Conservation (phyloP, 2,113 vertebrate genomes). For the Sceloporus tristichus region DNA sequence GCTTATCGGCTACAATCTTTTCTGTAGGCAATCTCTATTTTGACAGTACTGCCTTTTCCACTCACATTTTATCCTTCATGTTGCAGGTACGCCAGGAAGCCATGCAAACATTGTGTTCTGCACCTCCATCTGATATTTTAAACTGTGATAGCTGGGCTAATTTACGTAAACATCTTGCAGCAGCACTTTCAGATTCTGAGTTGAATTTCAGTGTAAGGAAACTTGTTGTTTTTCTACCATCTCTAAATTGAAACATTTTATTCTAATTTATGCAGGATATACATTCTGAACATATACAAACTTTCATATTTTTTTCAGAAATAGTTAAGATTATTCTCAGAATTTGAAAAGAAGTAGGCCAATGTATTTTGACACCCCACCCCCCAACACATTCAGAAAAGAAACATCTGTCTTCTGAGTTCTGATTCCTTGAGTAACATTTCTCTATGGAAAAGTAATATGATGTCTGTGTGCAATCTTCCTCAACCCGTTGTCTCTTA, state of each 20-base stretch:
- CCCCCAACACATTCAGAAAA: neutral
- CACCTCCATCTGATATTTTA: constrained; percentile 90
- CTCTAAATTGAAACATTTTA: neutral
- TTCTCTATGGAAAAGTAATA: neutral
- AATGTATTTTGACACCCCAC: neutral
- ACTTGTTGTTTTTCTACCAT: neutral
- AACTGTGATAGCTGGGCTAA: constrained; percentile 90
- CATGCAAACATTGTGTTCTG: constrained; percentile 85
- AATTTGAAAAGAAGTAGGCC: neutral
- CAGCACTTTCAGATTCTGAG: constrained; percentile 86
- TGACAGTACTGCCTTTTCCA: neutral
- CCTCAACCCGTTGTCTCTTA: no score
- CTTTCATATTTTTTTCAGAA: neutral
- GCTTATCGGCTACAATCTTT: neutral
- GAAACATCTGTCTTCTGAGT: no score
- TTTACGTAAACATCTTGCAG: constrained; percentile 84
- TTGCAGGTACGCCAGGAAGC: constrained; percentile 90
- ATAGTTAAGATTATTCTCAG: neutral
- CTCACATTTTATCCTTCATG: neutral
- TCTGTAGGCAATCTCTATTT: neutral
- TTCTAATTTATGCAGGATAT: neutral
- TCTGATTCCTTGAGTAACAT: neutral
- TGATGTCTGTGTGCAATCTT: neutral
- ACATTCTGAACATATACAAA: neutral
- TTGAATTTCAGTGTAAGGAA: constrained; percentile 87